A percentile compares a stretch with the other conserved stretches of the same genome.
Evolutionary conservation across 2,113 vertebrate species (phyloP).

Genomic region (Bombycilla garrulus): DNA sequence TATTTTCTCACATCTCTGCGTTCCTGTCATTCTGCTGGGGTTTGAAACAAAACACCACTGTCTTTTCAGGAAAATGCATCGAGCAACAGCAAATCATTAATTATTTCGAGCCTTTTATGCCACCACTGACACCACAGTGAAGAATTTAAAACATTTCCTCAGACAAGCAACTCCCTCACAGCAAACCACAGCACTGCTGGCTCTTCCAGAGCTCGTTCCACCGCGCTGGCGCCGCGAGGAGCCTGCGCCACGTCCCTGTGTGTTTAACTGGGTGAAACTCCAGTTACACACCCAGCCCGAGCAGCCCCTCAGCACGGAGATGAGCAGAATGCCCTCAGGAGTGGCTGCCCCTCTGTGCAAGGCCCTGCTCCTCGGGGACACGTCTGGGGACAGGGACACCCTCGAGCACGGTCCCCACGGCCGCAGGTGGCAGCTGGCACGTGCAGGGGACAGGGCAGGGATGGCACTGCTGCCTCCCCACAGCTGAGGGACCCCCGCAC

Average conservation of each 20-base stretch:
- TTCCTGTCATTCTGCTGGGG: not conserved
- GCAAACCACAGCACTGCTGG: not conserved
- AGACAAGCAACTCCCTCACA: slow-evolving; percentile 4
- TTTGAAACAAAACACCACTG: not conserved
- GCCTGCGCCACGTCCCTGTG: fast-evolving
- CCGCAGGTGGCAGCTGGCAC: not conserved
- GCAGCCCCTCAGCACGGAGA: not conserved
- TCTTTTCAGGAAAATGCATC: not conserved
- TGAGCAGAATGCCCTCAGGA: fast-evolving
- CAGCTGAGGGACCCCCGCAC: fast-evolving
- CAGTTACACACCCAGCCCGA: not conserved
- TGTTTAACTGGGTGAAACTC: too few relatives aligned
- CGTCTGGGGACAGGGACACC: fast-evolving
- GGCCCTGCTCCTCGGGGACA: fast-evolving
- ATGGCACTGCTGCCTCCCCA: fast-evolving
- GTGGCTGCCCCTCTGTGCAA: not conserved
- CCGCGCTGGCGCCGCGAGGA: fast-evolving
- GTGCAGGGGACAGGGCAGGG: fast-evolving
- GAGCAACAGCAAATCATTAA: not conserved
- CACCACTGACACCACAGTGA: not conserved
- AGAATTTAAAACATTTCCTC: slow-evolving; percentile 31
- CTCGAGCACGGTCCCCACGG: fast-evolving
- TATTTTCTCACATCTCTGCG: not conserved
- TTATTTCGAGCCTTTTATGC: slow-evolving; percentile 16
- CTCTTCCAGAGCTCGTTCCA: not conserved